phyloP scores from a whole-genome alignment of 1,140 invertebrate species.

The Colletes gigas region DNA sequence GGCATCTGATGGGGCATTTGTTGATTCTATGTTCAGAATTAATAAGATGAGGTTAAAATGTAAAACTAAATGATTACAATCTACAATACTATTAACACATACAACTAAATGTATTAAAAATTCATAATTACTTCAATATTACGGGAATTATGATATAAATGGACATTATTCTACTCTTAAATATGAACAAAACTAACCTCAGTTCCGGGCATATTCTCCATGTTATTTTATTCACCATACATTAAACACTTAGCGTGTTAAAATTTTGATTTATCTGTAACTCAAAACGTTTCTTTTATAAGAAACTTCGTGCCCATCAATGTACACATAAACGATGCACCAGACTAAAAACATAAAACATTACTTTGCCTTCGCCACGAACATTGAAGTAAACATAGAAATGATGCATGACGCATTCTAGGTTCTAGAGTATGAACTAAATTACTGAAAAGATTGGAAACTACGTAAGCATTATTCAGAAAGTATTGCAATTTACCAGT shows the following conservation, averaged over 20 bases:
- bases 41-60: not conserved
- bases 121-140: not conserved
- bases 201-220: slow-evolving; percentile 43
- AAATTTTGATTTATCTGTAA: not conserved
- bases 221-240: not conserved
- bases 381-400: not conserved
- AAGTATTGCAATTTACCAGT: not conserved
- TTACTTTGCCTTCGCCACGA: not conserved
- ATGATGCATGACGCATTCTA: not conserved
- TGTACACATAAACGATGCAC: not conserved
- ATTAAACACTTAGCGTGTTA: not conserved
- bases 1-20: slow-evolving; percentile 41
- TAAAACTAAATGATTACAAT: not conserved
- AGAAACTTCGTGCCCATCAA: not conserved
- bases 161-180: not conserved
- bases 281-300: not conserved
- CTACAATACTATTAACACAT: not conserved
- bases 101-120: not conserved
- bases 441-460: not conserved
- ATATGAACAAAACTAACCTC: slow-evolving; percentile 47
- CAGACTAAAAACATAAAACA: not conserved
- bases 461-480: not conserved
- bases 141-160: not conserved
- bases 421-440: not conserved
- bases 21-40: slow-evolving; percentile 15